A percentile compares a stretch with the other conserved stretches of the same genome.
Evolutionary conservation across 2,888 invertebrate genomes (phyloP).

Genomic region (Crioceris asparagi): DNA sequence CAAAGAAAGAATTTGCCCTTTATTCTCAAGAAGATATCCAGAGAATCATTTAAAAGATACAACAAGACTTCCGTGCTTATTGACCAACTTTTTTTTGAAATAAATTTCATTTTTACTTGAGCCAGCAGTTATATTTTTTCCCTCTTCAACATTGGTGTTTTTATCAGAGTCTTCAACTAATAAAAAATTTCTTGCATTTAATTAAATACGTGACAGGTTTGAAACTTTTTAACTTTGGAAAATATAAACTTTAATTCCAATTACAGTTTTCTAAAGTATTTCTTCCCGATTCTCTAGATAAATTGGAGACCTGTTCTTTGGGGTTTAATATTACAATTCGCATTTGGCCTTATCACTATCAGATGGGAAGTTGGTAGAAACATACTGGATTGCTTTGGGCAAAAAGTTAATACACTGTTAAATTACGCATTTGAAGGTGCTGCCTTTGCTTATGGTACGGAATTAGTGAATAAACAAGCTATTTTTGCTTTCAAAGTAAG

Average conservation of each 20-base stretch:
- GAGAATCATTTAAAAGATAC: background rate
- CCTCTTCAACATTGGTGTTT: too few species aligned
- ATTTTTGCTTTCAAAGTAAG: conserved; percentile 82
- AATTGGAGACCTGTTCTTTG: conserved; percentile 71
- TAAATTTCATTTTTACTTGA: too few species aligned
- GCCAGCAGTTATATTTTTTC: too few species aligned
- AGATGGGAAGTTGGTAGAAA: conserved; percentile 69
- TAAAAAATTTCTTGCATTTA: too few species aligned
- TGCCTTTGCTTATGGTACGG: conserved; percentile 71
- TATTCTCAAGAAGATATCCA: background rate
- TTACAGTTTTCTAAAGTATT: background rate
- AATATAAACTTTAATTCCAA: too few species aligned
- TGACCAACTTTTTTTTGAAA: too few species aligned
- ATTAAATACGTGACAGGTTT: too few species aligned
- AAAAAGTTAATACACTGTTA: conserved; percentile 62
- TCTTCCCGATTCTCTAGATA: conserved; percentile 41
- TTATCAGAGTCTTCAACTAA: too few species aligned
- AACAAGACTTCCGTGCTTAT: too few species aligned
- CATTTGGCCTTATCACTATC: conserved; percentile 74
- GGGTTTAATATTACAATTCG: conserved; percentile 74
- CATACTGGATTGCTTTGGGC: conserved; percentile 55
- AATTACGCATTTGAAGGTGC: conserved; percentile 70
- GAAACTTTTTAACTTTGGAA: too few species aligned
- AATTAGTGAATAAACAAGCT: conserved; percentile 44
- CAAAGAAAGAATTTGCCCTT: background rate